Evolutionary conservation across 1,140 invertebrate species (phyloP), one percentile per base, ranked within the genome.

Genomic region (Proales similis): DNA sequence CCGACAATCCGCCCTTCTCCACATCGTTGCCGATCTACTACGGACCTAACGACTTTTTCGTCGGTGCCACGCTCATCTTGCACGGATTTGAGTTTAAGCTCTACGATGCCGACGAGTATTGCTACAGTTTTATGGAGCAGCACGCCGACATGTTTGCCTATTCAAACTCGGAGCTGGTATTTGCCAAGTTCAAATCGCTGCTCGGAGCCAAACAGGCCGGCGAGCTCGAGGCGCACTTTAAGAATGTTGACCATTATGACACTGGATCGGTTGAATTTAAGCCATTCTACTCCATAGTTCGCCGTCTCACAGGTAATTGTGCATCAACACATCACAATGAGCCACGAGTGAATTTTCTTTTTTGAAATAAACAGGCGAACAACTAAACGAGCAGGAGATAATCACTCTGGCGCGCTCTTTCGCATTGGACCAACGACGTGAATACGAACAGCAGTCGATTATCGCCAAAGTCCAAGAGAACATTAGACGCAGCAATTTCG

Each of bases 41-140:
- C 70, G 78, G 79, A 1, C 79, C 86, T 3, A 74, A 82, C 64
- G 83, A 91, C 70, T 84, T 92, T 72, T 91, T 82, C 74, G 79
- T 92, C 6, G 88, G 88, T 24, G 83, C 84, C 22, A 78, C 77
- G 20, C 66, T 91, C 9, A 81, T 82, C 29, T 80, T 92, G 19
- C 84, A 85, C 71, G 81, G 82, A 67, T 86, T 86, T 71, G 75
- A 82, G 12, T 92, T 92, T 71, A 69, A 84, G 60, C 73, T 92
- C 4, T 78, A 82, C 17, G 82, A 83, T 26, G 86, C 87, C 6
- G 89, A 93, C 72, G 84, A 90, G 70, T 91, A 89, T 72, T 83
- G 85, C 3, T 76, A 89, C 51, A 78, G 82, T 42, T 90, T 88
- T 71, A 87, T 92, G 88, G 89, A 93, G 73, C 69, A 82, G n/a